phyloP scores from a whole-genome alignment of 2,797 vertebrate genomes.

The Darevskia mixta region DNA sequence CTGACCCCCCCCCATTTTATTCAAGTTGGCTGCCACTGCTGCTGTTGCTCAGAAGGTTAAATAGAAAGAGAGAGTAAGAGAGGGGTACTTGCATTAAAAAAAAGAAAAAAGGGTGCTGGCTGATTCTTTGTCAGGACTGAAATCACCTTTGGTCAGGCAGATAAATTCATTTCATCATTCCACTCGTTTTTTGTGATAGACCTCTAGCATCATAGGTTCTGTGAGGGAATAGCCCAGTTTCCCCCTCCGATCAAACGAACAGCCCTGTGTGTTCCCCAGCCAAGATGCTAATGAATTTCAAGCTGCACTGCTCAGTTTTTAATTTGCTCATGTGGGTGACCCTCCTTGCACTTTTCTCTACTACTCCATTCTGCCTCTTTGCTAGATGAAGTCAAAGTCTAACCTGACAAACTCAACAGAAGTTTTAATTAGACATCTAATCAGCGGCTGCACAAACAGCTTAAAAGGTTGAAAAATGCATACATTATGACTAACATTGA shows the following conservation, averaged over 20 bases:
- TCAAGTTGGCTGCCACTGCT: background rate
- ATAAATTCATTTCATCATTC: background rate
- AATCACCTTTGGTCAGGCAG: background rate
- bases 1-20: too few relatives aligned
- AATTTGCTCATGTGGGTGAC: background rate
- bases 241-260: background rate
- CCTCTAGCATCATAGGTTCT: background rate
- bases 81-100: background rate
- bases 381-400: constrained; percentile 24
- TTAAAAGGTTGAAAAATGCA: constrained; percentile 48
- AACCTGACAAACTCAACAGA: constrained; percentile 27
- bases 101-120: background rate
- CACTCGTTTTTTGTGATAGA: rapidly evolving
- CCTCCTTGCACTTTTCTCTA: background rate
- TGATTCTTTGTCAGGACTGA: background rate
- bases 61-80: background rate
- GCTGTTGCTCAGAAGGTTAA: background rate
- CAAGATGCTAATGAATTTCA: constrained; percentile 28
- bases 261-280: background rate
- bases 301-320: constrained; percentile 12
- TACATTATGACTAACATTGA: constrained; percentile 30
- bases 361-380: constrained; percentile 15
- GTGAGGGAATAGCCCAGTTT: rapidly evolving
- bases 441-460: constrained; percentile 43
- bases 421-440: constrained; percentile 61